Conservation (phyloP, 2,797 vertebrate genomes). For the Amazona ochrocephala region DNA sequence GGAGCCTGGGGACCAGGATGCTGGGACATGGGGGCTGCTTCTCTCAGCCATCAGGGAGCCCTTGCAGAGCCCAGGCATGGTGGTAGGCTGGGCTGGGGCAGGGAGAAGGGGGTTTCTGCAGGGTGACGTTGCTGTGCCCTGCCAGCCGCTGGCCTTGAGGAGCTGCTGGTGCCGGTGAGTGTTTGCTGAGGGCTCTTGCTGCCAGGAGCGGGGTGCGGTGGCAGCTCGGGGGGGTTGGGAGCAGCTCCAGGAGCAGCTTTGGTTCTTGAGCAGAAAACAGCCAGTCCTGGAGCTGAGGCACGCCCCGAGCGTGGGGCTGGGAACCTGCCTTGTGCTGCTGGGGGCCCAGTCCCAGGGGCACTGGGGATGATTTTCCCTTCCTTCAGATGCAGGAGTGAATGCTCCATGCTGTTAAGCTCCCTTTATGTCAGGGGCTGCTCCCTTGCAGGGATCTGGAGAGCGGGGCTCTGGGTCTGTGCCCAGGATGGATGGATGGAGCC, state of each 20-base stretch:
- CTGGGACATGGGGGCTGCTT: background rate
- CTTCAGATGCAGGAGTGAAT: background rate
- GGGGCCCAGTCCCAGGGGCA: too few species aligned
- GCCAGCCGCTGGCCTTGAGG: background rate
- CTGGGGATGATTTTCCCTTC: background rate
- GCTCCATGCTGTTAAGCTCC: fast-evolving
- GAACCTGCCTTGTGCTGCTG: background rate
- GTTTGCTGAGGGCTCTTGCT: conserved; percentile 36
- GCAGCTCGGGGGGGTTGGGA: background rate
- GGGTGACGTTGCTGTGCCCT: background rate
- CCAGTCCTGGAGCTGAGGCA: background rate
- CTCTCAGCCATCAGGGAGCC: fast-evolving
- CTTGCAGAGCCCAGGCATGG: background rate
- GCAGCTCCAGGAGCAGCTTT: background rate
- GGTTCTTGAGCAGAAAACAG: background rate
- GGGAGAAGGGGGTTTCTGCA: background rate
- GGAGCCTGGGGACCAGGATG: background rate
- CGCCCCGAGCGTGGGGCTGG: background rate
- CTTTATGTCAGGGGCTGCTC: background rate
- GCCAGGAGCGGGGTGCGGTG: background rate
- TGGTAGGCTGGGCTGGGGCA: background rate
- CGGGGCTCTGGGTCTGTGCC: background rate
- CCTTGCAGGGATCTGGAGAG: background rate
- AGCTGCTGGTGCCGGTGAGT: background rate
- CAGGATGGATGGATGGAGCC: background rate